Percentiles rank a stretch among this genome's conserved stretches.
phyloP scores from a whole-genome alignment of 2,113 vertebrate species.

The Tachycineta bicolor region DNA sequence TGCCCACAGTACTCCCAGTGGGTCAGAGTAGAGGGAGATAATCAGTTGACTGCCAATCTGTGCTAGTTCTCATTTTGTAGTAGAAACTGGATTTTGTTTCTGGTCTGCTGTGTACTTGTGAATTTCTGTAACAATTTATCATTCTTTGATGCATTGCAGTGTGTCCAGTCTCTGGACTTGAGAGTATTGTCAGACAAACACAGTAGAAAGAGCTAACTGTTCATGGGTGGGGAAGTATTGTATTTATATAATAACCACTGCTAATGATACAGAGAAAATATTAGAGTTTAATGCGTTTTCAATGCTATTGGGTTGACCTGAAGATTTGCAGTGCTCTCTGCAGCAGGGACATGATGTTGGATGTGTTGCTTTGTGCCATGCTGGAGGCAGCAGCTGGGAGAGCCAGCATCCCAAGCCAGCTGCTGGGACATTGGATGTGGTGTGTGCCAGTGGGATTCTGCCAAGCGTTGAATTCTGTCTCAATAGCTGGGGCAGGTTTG shows the following conservation, averaged over 20 bases:
- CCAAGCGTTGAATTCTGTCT: background rate
- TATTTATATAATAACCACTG: background rate
- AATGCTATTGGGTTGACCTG: background rate
- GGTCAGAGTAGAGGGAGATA: background rate
- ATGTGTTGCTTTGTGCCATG: background rate
- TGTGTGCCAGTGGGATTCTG: rapidly evolving
- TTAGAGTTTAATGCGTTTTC: background rate
- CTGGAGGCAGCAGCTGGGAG: background rate
- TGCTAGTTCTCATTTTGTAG: background rate
- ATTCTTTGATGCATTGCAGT: background rate
- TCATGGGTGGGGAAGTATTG: background rate
- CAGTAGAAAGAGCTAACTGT: background rate
- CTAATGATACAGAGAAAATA: background rate
- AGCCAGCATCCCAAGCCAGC: background rate
- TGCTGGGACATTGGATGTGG: rapidly evolving
- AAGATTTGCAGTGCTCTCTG: background rate
- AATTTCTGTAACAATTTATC: background rate
- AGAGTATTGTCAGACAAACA: background rate
- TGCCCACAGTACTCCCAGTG: background rate
- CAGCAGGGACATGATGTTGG: background rate
- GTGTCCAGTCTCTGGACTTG: background rate
- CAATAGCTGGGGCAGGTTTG: background rate
- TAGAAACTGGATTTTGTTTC: background rate
- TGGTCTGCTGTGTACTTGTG: background rate
- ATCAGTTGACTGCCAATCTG: background rate